Evolutionary conservation across 2,797 vertebrate genomes (phyloP).

Genomic region (Cyclura pinguis): DNA sequence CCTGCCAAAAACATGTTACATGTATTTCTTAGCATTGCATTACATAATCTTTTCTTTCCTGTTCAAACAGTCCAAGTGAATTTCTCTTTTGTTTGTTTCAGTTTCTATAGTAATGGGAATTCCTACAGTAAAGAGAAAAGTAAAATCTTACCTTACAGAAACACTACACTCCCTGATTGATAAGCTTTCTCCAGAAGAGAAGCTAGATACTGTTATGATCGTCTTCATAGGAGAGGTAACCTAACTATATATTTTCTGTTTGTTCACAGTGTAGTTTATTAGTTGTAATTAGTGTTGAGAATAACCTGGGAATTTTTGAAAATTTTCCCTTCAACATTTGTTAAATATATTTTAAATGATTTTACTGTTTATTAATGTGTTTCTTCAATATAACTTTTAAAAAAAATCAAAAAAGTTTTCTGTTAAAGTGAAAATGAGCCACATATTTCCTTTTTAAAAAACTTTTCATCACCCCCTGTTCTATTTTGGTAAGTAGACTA

Average conservation of each 20-base stretch:
- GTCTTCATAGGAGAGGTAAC: constrained; percentile 98
- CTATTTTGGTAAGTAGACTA: too few relatives aligned
- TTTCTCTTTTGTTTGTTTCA: constrained; percentile 76
- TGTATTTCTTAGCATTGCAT: not conserved
- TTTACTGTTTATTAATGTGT: too few relatives aligned
- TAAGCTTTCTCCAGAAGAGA: constrained; percentile 96
- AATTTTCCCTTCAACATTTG: too few relatives aligned
- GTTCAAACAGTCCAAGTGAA: constrained; percentile 10
- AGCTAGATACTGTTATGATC: constrained; percentile 95
- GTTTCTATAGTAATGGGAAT: constrained; percentile 99
- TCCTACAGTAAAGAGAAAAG: constrained; percentile 98
- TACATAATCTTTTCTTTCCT: not conserved
- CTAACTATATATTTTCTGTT: constrained; percentile 41
- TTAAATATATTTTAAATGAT: too few relatives aligned
- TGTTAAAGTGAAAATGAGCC: too few relatives aligned
- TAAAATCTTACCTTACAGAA: constrained; percentile 97
- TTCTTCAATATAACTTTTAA: too few relatives aligned
- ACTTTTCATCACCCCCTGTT: too few relatives aligned
- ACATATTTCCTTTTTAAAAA: too few relatives aligned
- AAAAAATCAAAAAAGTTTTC: too few relatives aligned
- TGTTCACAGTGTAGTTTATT: constrained; percentile 30
- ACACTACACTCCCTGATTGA: constrained; percentile 97
- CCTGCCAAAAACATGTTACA: not conserved
- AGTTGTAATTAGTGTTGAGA: not conserved
- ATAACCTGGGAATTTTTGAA: too few relatives aligned